Percentiles rank a stretch among this genome's conserved stretches.
Evolutionary conservation across 2,888 invertebrate genomes (phyloP).

Genomic region (Melieria crassipennis): DNA sequence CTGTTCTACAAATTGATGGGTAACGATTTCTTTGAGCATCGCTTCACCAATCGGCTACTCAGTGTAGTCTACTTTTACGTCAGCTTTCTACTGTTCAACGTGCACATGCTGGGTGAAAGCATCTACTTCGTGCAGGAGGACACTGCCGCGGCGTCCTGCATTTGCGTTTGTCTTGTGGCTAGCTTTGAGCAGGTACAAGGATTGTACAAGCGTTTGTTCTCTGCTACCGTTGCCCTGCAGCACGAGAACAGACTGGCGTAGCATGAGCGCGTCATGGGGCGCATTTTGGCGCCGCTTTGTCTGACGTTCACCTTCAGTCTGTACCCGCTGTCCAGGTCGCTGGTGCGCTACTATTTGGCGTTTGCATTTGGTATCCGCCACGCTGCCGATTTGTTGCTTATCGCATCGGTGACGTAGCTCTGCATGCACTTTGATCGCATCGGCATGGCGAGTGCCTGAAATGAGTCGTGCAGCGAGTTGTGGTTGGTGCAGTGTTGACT

Average conservation of each 20-base stretch:
- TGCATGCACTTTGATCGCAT: slow-evolving; percentile 58
- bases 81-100: slow-evolving; percentile 53
- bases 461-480: slow-evolving; percentile 44
- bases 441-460: slow-evolving; percentile 54
- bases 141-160: slow-evolving; percentile 58
- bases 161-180: slow-evolving; percentile 55
- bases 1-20: slow-evolving; percentile 54
- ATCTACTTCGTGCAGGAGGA: slow-evolving; percentile 52
- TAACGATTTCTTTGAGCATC: slow-evolving; percentile 53
- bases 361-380: slow-evolving; percentile 59
- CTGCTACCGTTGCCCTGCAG: slow-evolving; percentile 47
- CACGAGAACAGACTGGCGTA: slow-evolving; percentile 42
- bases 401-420: slow-evolving; percentile 54
- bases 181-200: slow-evolving; percentile 52
- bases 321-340: slow-evolving; percentile 53
- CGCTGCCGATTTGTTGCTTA: slow-evolving; percentile 54
- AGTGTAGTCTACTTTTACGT: slow-evolving; percentile 40
- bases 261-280: slow-evolving; percentile 47
- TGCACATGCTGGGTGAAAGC: slow-evolving; percentile 51
- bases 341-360: slow-evolving; percentile 52
- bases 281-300: slow-evolving; percentile 53
- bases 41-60: slow-evolving; percentile 40
- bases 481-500: background rate
- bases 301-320: slow-evolving; percentile 52
- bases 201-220: slow-evolving; percentile 53